A percentile compares a stretch with the other conserved stretches of the same genome.
These are phyloP conservation scores for Sebastes iracundus DNA, from an alignment of 2,797 vertebrate species.

Conservation along the genomic window DNA sequence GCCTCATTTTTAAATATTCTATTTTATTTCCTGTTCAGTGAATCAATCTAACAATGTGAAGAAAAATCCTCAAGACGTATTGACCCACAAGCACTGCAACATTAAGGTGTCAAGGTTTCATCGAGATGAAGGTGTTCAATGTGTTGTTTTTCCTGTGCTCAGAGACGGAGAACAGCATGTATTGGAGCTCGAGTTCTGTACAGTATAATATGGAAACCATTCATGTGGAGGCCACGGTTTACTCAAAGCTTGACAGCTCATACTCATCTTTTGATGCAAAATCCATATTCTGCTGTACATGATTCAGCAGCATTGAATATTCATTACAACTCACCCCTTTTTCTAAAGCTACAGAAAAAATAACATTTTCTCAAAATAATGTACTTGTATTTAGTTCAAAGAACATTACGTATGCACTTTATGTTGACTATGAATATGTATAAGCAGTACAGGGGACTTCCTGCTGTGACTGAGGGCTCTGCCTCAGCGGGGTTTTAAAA, in stretches of 20 bases:
- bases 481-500: slow-evolving; percentile 3
- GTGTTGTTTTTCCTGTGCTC: neutral
- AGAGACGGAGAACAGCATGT: neutral
- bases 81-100: neutral
- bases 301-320: slow-evolving; percentile 12
- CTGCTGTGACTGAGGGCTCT: neutral
- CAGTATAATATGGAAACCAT: slow-evolving; percentile 10
- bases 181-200: neutral
- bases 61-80: neutral
- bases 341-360: slow-evolving; percentile 4
- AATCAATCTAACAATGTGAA: neutral
- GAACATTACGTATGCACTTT: neutral
- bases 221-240: slow-evolving; percentile 18
- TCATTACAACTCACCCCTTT: slow-evolving; percentile 19
- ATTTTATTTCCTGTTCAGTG: neutral
- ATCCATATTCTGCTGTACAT: slow-evolving; percentile 13
- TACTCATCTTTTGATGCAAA: slow-evolving; percentile 29
- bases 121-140: neutral
- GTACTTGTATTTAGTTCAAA: neutral
- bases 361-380: neutral
- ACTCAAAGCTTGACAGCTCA: slow-evolving; percentile 15
- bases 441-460: slow-evolving; percentile 6
- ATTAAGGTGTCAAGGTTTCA: slow-evolving; percentile 10
- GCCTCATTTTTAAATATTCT: neutral
- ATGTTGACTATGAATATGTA: slow-evolving; percentile 3